Evolutionary conservation across 2,113 vertebrate genomes (phyloP), one percentile per base, ranked within the genome.

Genomic region (Callionymus lyra): DNA sequence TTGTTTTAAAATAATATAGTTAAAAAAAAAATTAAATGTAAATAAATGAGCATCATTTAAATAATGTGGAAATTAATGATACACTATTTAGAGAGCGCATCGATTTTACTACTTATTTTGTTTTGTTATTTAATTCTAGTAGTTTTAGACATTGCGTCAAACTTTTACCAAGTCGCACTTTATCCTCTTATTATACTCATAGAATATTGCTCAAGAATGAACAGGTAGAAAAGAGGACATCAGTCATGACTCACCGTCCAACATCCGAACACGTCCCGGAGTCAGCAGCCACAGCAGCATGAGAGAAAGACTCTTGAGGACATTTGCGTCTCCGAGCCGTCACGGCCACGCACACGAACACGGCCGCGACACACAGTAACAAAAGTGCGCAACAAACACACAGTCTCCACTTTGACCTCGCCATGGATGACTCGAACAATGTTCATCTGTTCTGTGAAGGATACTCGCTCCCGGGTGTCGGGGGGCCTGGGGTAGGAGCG

Each of bases 221-320:
- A n/a, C n/a, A n/a, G n/a, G n/a, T 12, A 21, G n/a, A 6, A 10
- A 10, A 16, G 1, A 14, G 6, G 21, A 35, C 10, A 3, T 15
- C 21, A 38, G 34, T 10, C 5, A 14, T 1, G 13, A 82, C 88
- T 6, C 70, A 92, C 90, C 87, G 81, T 76, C 84, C 86, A 34
- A 90, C 65, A 37, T 61, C 13, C 1, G 90, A 92, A 61, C 89
- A 92, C 12, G n/a, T 82, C 48, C 46, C 59, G 0, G 82, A 83
- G 72, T 92, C 90, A 1, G 90, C 85, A 5, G 89, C 87, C 51
- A 91, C 89, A 0, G 88, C 89, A 0, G 72, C 90, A 0, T 47
- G 72, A 8, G 56, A 42, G 58, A 80, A 90, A 1, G 1, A 42
- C 6, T 27, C 71, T 0, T 35, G 3, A 1, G 63, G 18, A 47